Evolutionary conservation across 92 coral and sea anemone genomes (phyloP), one percentile per base, ranked within the genome.

Genomic region (Umimayanthus chanpuru): DNA sequence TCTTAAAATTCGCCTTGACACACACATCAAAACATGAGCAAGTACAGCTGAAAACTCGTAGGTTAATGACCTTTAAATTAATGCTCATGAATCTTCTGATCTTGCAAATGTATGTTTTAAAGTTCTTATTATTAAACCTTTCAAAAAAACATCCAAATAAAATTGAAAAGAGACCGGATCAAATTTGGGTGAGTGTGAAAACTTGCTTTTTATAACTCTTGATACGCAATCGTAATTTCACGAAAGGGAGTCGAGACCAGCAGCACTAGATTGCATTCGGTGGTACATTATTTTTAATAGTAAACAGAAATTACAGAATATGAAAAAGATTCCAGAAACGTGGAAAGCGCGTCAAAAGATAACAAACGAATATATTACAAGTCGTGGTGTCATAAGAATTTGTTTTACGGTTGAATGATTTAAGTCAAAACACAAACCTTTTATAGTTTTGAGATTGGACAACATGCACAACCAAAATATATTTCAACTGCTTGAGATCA

Each of bases 341-440:
- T 11, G 8, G 68, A 18, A 61, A 61, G 26, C 68, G 26, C 68
- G 25, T 61, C 26, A 25, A 61, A 61, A 61, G 68, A 61, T 5
- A 75, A 39, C 11, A 30, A 30, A 32, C 39, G 41, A 73, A 30
- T 73, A 0, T 36, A 73, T 6, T 41, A 41, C 44, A 72, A 72
- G 30, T 10, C 41, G 21, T 28, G 36, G 4, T 28, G 16, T 36
- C 6, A 44, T 21, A 18, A 40, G 53, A 39, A 30, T 40, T 16
- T 38, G 16, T 18, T 39, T 39, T 75, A 50, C 79, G 79, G 79
- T 75, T 36, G 49, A 75, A 25, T 18, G 79, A 61, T 61, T 61
- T 61, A 39, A 75, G 50, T 39, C 79, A 75, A 75, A 75, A 75
- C 79, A 61, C 25, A 21, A 61, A 61, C 9, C 68, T 23, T 61